Base-by-base conservation (phyloP, 2,797 vertebrate genomes). In the Acipenser oxyrinchus region DNA sequence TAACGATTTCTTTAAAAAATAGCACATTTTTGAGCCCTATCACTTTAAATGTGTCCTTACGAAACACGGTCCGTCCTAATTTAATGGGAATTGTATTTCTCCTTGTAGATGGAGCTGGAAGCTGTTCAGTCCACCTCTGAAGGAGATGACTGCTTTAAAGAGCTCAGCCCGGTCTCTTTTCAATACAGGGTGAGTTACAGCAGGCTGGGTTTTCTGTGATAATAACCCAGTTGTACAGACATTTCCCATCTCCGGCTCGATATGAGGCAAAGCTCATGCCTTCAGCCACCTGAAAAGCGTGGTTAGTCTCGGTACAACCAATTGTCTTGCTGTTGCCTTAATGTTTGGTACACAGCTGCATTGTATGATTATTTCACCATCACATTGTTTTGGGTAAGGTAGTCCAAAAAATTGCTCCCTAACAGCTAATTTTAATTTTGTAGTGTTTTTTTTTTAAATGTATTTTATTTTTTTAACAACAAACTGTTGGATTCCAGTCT, bases 121-220 rank as follows among this genome's bases (percentile, higher is more conserved):
- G 96, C 94, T 68, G 88, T 99, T 63, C 93, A 90, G 57, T 99
- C 96, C 7, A 98, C 98, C 79, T 99, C 98, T 64, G 96, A 98
- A 81, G 96, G 95, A 48, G 96, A 99, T 6, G 85, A 92, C 1
- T 91, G 93, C 76, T 99, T 98, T 82, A 97, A 93, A 75, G 95
- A 97, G 73, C 81, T 96, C 50, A 94, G 90, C 75, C 88, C 93
- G 0, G 85, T 92, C 63, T 94, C 91, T 15, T 99, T 99, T 78
- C 95, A 98, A 77, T 98, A 94, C 59, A 85, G 95, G 90, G 96
- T 98, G 81, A 91, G 91, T 79, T 49, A 59, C 50, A 9, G 12
- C 18, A 7, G 1, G 8, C 4, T 37, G 23, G 23, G 23, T 37
- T 37, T 37, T 37, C 23, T 37, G 23, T n/a, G 7, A 49, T 51